Evolutionary conservation across 2,113 vertebrate genomes (phyloP).

Genomic region (Craseonycteris thonglongyai): DNA sequence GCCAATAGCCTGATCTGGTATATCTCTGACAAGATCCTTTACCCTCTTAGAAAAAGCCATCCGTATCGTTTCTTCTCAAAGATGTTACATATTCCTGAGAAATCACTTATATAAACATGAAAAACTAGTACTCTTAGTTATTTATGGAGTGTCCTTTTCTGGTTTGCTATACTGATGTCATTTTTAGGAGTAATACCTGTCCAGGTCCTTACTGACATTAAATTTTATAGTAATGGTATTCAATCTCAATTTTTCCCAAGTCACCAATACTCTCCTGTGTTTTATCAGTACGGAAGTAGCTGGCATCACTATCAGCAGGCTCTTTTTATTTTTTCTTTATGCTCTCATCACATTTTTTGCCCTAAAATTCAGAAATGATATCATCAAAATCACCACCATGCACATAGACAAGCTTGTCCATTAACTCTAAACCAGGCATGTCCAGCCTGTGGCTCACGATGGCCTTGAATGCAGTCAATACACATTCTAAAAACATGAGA

Average conservation of each 20-base stretch:
- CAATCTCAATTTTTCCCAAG: not conserved
- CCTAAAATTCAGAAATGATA: not conserved
- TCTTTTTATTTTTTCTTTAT: not conserved
- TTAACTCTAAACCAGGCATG: not conserved
- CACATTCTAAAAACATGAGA: no score
- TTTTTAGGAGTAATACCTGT: not conserved
- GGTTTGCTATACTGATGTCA: not conserved
- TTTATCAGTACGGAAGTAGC: not conserved
- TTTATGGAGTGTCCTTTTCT: not conserved
- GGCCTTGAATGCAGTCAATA: no score
- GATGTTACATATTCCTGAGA: not conserved
- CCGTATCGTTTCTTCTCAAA: not conserved
- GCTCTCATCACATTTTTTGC: not conserved
- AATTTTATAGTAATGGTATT: not conserved
- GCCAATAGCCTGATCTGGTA: not conserved
- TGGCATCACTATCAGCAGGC: not conserved
- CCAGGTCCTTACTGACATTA: not conserved
- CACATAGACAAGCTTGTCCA: not conserved
- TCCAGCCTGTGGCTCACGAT: no score
- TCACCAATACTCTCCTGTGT: not conserved
- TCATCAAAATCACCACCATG: not conserved
- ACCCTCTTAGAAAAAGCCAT: not conserved
- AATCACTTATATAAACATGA: not conserved
- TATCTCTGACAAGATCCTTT: not conserved
- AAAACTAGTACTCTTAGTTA: not conserved